These are phyloP conservation scores for Myzus persicae DNA, from an alignment of 1,140 invertebrate species.

Conservation along the genomic window DNA sequence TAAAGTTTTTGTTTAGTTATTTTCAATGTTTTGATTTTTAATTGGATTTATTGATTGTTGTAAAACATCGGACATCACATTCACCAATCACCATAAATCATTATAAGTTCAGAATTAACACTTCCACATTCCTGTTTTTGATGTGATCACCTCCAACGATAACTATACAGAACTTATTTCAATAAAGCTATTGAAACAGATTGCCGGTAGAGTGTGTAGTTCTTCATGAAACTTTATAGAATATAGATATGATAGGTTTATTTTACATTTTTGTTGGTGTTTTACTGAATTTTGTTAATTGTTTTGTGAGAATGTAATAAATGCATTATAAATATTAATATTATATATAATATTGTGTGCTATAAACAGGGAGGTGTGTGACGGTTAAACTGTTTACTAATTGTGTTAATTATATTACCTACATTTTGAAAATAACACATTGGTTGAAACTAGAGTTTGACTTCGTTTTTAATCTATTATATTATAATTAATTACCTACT, in stretches of 20 bases:
- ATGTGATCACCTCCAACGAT: neutral
- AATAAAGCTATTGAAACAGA: neutral
- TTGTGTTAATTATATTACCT: neutral
- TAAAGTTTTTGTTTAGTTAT: constrained; percentile 32
- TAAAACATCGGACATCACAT: neutral
- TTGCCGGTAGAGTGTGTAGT: neutral
- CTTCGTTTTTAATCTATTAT: neutral
- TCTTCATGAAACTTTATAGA: neutral
- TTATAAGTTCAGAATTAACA: neutral
- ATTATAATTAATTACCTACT: constrained; percentile 8
- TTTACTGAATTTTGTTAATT: constrained; percentile 31
- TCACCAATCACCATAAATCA: constrained; percentile 16
- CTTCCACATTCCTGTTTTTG: neutral
- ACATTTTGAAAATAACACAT: neutral
- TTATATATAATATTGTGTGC: constrained; percentile 18
- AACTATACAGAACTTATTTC: neutral
- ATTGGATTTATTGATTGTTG: constrained; percentile 9
- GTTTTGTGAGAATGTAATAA: neutral
- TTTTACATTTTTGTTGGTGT: constrained; percentile 14
- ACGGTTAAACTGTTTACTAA: neutral
- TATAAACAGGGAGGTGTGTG: neutral
- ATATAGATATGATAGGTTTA: neutral
- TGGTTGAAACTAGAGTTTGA: neutral
- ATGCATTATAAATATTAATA: constrained; percentile 16
- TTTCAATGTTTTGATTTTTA: neutral